Evolutionary conservation across 1,140 invertebrate species (phyloP), one percentile per base, ranked within the genome.

Genomic region (Anastrepha ludens): DNA sequence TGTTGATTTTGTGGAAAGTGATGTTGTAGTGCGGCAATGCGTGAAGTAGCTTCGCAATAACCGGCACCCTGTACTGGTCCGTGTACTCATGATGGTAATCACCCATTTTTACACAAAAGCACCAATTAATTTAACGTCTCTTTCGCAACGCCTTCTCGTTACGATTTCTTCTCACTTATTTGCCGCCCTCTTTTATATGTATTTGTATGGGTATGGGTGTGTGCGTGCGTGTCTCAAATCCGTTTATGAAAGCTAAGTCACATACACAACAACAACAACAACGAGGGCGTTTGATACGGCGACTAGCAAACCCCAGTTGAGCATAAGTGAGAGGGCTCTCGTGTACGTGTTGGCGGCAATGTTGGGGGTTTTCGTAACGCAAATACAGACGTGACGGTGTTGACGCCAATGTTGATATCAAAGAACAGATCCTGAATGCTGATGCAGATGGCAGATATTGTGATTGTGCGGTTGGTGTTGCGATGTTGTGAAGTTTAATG

Each of bases 11-110:
- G 93, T 97, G 96, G 90, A 98, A 96, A 89, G 97, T 96, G 90
- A 98, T 97, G 94, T 98, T 98, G 92, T 97, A 94, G 93, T 98
- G 97, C 65, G 97, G 97, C 94, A 98, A 94, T 90, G 95, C 94
- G 94, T 98, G 97, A 92, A 98, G 96, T 93, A 97, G 95, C 93
- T 95, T 95, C 90, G 97, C 97, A 92, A 98, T 95, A 92, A 96
- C 95, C 90, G 97, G 96, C 92, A 97, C 96, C 93, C 95, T 95
- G 94, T 97, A 97, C 91, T 96, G 96, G 93, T 96, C 96, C 91
- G 95, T 95, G 90, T 91, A 93, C 88, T 93, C 92, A 58, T 87
- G 87, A 58, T 87, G 87, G 88, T 92, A 91, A 88, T 93, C 92
- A 86, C 91, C 92, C 92, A 93, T 93, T 78, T 86, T 86, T 41